Conservation (phyloP, 2,888 invertebrate species). For the Rhyacophila evoluta region DNA sequence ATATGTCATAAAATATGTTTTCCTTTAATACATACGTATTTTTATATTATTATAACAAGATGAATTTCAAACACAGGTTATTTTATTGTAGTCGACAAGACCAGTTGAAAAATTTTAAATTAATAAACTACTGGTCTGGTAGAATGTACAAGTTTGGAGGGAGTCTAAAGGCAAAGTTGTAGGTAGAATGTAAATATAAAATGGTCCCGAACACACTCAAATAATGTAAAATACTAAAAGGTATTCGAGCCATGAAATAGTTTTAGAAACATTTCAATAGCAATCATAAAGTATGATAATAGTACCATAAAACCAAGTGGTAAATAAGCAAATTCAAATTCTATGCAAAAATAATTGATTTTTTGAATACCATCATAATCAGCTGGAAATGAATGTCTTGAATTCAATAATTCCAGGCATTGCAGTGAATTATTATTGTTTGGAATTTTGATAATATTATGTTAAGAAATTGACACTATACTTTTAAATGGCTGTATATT, state of each 20-base stretch:
- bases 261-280: not conserved
- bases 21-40: not conserved
- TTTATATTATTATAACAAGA: constrained; percentile 9
- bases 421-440: too few species aligned
- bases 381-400: constrained; percentile 8
- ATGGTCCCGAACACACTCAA: constrained; percentile 51
- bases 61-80: not conserved
- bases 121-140: constrained; percentile 35
- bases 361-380: too few species aligned
- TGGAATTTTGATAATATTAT: too few species aligned
- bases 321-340: not conserved
- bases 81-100: not conserved
- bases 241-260: constrained; percentile 39
- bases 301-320: not conserved
- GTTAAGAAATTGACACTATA: too few species aligned
- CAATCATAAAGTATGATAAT: not conserved
- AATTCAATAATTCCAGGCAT: too few species aligned
- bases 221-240: constrained; percentile 31
- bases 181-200: constrained; percentile 43
- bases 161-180: constrained; percentile 53
- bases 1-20: constrained; percentile 7
- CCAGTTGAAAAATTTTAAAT: not conserved
- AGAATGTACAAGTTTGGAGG: constrained; percentile 49
- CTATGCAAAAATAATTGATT: too few species aligned
- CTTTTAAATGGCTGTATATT: too few species aligned